phyloP scores from a whole-genome alignment of 2,797 vertebrate species.

The Numenius phaeopus region DNA sequence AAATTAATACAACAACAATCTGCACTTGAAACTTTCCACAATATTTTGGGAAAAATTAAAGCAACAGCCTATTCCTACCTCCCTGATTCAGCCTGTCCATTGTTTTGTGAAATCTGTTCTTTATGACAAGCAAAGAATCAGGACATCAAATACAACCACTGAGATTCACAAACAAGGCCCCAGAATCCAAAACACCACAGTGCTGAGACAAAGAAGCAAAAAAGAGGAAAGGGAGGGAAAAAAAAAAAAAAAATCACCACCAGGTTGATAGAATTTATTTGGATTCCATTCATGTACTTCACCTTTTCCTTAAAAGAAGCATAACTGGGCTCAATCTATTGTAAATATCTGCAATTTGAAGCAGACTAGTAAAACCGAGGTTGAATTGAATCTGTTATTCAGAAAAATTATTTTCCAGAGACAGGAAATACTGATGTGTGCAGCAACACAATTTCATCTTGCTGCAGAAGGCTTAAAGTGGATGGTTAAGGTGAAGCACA shows the following conservation, averaged over 20 bases:
- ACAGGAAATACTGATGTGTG: background rate
- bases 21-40: background rate
- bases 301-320: slow-evolving; percentile 65
- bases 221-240: background rate
- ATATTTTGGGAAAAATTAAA: slow-evolving; percentile 35
- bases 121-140: slow-evolving; percentile 77
- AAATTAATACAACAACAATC: background rate
- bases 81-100: slow-evolving; percentile 82
- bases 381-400: background rate
- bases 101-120: slow-evolving; percentile 71
- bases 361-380: background rate
- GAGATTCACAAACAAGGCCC: slow-evolving; percentile 76
- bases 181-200: slow-evolving; percentile 76
- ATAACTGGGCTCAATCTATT: background rate
- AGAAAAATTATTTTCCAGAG: background rate
- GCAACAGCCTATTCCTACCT: slow-evolving; percentile 74
- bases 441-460: background rate
- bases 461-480: background rate
- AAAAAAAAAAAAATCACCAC: slow-evolving; percentile 59
- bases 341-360: background rate
- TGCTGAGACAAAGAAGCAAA: slow-evolving; percentile 75
- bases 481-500: slow-evolving; percentile 78
- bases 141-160: slow-evolving; percentile 72
- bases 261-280: slow-evolving; percentile 57
- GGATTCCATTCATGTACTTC: slow-evolving; percentile 80